Conservation (phyloP, 2,888 invertebrate genomes). For the Linhomoeus sp. region DNA sequence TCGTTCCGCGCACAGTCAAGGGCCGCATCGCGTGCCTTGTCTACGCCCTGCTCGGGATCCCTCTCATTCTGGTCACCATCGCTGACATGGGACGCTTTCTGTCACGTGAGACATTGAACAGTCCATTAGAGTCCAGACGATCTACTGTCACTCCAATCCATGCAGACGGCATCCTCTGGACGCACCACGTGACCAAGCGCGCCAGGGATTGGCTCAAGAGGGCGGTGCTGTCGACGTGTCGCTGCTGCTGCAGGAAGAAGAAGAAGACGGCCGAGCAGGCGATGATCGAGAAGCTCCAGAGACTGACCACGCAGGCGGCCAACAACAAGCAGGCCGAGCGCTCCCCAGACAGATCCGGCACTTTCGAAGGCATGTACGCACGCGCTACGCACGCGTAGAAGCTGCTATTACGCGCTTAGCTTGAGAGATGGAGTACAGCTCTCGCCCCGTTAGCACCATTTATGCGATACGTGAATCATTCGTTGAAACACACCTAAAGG, state of each 20-base stretch:
- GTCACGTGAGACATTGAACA: constrained; percentile 12
- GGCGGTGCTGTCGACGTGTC: no score
- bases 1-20: constrained; percentile 23
- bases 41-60: constrained; percentile 26
- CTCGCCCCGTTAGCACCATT: no score
- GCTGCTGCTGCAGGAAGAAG: not conserved
- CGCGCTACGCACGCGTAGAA: not conserved
- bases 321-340: not conserved
- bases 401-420: not conserved
- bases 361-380: constrained; percentile 18
- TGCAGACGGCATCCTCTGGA: no score
- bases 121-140: no score
- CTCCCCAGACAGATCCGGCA: constrained; percentile 13
- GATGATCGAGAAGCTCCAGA: not conserved
- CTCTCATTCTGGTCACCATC: constrained; percentile 26
- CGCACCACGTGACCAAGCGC: no score
- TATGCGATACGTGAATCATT: no score
- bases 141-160: no score
- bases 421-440: no score
- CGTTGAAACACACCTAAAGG: no score
- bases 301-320: no score
- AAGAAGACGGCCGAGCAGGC: not conserved
- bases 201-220: no score
- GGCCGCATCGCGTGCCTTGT: constrained; percentile 23
- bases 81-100: constrained; percentile 28